Base-by-base conservation (phyloP, 2,113 vertebrate genomes). In the Megaceryle torquata region DNA sequence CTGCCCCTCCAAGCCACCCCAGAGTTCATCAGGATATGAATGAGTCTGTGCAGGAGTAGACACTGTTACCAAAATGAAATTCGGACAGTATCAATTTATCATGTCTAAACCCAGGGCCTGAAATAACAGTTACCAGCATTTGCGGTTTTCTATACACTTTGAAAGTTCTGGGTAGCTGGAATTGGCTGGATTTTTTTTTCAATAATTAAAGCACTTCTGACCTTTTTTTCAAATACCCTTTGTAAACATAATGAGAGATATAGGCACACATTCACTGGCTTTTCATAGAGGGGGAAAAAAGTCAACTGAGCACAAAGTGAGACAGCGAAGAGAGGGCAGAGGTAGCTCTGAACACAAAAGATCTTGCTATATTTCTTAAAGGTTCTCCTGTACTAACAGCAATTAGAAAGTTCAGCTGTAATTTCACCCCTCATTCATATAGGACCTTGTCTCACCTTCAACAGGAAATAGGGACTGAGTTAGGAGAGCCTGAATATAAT, bases 391-490 rank as follows among this genome's bases (percentile, higher is more conserved):
- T 97, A 92, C 87, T 95, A 96, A 97, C 82, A 97, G 97, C 96
- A 98, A 97, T 98, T 97, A 98, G 95, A 97, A 95, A 97, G 97
- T 89, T 91, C 95, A 97, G 97, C 97, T 98, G 97, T 98, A 98
- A 98, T 98, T 97, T 97, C 97, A 98, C 89, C 96, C 93, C 94
- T 97, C 93, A 95, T 98, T 98, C 95, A 96, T 56, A 86, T 0
- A 95, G 94, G 95, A 95, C 98, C 97, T 95, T 82, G 95, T 96
- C 97, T 97, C 97, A 97, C 97, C 97, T 98, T 97, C 89, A 82
- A 95, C 98, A 98, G 98, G 98, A 99, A 98, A 97, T 70, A 86
- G 94, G 86, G 95, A 91, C 97, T 91, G 95, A 98, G 95, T 95
- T 88, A 97, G 96, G 82, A 96, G 95, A 96, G 94, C 96, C 82